These are phyloP conservation scores for Trinorchestia longiramus DNA, from an alignment of 1,140 invertebrate genomes.

Conservation along the genomic window DNA sequence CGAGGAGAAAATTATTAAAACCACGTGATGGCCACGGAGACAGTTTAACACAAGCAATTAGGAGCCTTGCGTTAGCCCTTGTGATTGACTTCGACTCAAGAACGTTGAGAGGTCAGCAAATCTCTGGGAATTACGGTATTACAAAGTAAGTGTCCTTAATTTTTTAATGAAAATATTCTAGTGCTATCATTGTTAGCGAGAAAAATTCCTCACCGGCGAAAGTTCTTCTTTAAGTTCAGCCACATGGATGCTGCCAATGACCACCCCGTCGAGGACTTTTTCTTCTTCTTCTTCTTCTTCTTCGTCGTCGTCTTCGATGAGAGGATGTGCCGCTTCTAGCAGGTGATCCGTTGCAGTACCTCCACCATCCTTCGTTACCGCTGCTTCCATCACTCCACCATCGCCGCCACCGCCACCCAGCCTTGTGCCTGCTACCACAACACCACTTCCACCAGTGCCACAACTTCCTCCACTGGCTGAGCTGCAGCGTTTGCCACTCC, in stretches of 20 bases:
- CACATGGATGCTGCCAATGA: constrained; percentile 26
- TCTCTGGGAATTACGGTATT: neutral
- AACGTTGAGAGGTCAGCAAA: neutral
- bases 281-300: constrained; percentile 11
- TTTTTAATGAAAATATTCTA: neutral
- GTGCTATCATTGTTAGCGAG: neutral
- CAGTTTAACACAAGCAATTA: too few relatives aligned
- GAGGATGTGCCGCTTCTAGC: constrained; percentile 31
- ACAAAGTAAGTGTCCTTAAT: neutral
- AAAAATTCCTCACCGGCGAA: neutral
- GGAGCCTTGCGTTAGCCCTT: too few relatives aligned
- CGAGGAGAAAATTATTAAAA: too few relatives aligned
- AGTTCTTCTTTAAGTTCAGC: constrained; percentile 32
- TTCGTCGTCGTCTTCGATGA: constrained; percentile 32
- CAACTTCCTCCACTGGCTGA: neutral
- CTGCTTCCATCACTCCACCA: constrained; percentile 9
- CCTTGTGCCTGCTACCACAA: neutral
- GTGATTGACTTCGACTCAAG: neutral
- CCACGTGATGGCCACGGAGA: too few relatives aligned
- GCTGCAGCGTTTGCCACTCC: constrained; percentile 59
- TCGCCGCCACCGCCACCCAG: neutral
- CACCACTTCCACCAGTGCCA: neutral
- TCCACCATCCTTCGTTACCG: constrained; percentile 9
- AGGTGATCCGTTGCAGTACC: constrained; percentile 22
- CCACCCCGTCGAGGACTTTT: constrained; percentile 3